Base-by-base conservation (phyloP, 2,113 vertebrate species). In the Megaleporinus macrocephalus region DNA sequence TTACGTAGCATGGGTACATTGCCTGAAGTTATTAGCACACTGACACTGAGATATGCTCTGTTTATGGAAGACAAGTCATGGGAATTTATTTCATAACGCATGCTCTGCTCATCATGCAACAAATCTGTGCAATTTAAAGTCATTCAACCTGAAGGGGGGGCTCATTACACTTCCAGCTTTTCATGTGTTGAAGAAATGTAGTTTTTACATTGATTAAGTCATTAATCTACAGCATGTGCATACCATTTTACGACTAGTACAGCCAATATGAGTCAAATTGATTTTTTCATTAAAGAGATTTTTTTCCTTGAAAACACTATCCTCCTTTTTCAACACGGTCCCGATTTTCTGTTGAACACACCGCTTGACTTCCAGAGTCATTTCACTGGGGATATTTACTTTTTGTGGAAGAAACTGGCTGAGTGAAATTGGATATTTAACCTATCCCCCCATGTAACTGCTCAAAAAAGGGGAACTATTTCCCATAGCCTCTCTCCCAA, bases 361-460 rank as follows among this genome's bases (percentile, higher is more conserved):
- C 16, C 14, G 55, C 71, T 76, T 72, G 27, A 80, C 47, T 55
- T 78, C 66, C 62, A 29, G 62, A 81, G 59, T 49, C 76, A 85
- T 85, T 86, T 86, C 57, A 41, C 47, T 36, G 22, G 61, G 36
- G 20, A 79, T 74, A 85, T 76, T 87, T 78, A 73, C 68, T 75
- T 80, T 55, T 51, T 80, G 59, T 57, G 66, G 68, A 57, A 70
- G 73, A 80, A 86, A 57, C 27, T 16, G 57, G 59, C 22, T 20
- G 74, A 83, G 44, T 74, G 47, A 75, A 88, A 85, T 85, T 86
- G 87, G 85, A 84, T 83, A 83, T 81, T 84, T 88, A 80, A 83
- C 73, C 79, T 76, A 36, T 79, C 51, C 30, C 73, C 29, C 47
- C 68, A 41, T n/a, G 61, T 80, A 61, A 70, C 24, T 49, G 55